Percentiles rank a stretch among this genome's conserved stretches.
Evolutionary conservation across 1,140 invertebrate genomes (phyloP).

Genomic region (Coptotermes formosanus): DNA sequence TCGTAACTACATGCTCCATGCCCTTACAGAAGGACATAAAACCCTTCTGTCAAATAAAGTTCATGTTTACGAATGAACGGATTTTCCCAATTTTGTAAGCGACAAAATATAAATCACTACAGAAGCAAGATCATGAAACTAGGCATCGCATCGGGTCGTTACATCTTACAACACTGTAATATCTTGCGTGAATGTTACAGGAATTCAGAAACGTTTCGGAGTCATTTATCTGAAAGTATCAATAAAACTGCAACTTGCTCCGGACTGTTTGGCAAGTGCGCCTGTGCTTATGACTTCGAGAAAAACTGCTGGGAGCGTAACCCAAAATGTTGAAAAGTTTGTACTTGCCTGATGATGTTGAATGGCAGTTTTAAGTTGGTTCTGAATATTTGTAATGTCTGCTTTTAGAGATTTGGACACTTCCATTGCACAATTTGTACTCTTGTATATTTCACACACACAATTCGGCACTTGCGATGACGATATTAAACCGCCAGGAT

Average conservation of each 20-base stretch:
- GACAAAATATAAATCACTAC: neutral
- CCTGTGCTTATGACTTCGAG: constrained; percentile 21
- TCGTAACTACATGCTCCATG: neutral
- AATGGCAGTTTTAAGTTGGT: constrained; percentile 64
- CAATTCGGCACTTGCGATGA: neutral
- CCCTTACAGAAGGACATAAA: neutral
- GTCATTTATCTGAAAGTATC: constrained; percentile 31
- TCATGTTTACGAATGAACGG: neutral
- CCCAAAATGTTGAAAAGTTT: constrained; percentile 34
- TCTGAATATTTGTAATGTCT: constrained; percentile 61
- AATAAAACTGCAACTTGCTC: constrained; percentile 21
- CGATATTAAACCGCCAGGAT: neutral
- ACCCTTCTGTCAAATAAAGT: neutral
- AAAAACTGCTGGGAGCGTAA: constrained; percentile 30
- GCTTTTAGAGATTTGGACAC: constrained; percentile 62
- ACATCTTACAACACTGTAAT: neutral
- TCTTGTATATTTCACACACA: neutral
- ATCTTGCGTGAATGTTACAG: constrained; percentile 23
- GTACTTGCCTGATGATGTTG: constrained; percentile 64
- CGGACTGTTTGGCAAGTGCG: neutral
- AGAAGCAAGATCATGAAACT: neutral
- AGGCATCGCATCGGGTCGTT: neutral
- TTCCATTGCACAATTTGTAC: constrained; percentile 51
- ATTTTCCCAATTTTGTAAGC: neutral
- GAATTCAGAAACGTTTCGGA: constrained; percentile 36